phyloP scores from a whole-genome alignment of 2,113 vertebrate species.

The Cephalopholis sonnerati region DNA sequence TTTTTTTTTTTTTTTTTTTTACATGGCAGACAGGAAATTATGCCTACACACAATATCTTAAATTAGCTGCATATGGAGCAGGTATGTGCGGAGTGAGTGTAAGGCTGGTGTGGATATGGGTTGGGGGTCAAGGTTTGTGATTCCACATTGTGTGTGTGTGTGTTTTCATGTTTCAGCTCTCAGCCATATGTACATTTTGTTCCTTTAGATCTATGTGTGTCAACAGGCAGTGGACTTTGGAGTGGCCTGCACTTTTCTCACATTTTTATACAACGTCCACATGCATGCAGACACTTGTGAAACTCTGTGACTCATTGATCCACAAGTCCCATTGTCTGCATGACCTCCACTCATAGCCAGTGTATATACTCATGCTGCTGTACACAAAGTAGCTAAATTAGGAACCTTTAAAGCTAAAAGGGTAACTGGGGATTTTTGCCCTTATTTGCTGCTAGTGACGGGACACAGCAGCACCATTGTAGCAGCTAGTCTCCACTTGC shows the following conservation, averaged over 20 bases:
- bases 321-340: constrained; percentile 48
- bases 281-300: constrained; percentile 43
- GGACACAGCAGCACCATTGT: constrained; percentile 56
- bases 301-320: constrained; percentile 59
- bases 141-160: constrained; percentile 8
- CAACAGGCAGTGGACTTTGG: constrained; percentile 61
- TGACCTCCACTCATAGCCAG: constrained; percentile 23
- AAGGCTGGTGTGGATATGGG: constrained; percentile 13
- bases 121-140: constrained; percentile 39
- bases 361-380: neutral
- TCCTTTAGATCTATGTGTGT: constrained; percentile 53
- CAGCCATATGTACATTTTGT: constrained; percentile 52
- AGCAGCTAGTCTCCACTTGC: constrained; percentile 36
- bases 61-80: constrained; percentile 1
- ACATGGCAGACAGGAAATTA: neutral
- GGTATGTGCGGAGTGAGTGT: neutral
- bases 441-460: constrained; percentile 31
- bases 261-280: constrained; percentile 29
- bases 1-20: neutral
- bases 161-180: constrained; percentile 10
- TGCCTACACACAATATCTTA: neutral
- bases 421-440: constrained; percentile 46
- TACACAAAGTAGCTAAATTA: constrained; percentile 25
- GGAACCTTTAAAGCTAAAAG: constrained; percentile 27
- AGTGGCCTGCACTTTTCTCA: constrained; percentile 36